Conservation (phyloP, 2,888 invertebrate genomes). For the Perizoma flavofasciatum region DNA sequence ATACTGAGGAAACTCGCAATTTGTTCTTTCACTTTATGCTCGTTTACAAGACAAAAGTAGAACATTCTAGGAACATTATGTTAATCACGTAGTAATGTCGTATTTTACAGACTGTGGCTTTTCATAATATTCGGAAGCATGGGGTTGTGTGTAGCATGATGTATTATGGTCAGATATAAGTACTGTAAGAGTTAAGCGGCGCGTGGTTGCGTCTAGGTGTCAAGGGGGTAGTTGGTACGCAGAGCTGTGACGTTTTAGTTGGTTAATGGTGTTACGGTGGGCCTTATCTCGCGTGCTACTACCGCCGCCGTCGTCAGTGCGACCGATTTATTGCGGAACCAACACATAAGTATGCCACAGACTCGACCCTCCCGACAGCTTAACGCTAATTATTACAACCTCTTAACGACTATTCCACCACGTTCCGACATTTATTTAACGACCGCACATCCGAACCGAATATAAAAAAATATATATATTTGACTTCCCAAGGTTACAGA, state of each 20-base stretch:
- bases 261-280: constrained; percentile 70
- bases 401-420: constrained; percentile 53
- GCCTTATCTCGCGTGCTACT: constrained; percentile 73
- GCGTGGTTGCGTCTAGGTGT: constrained; percentile 44
- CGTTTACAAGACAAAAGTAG: constrained; percentile 84
- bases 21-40: constrained; percentile 85
- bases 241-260: constrained; percentile 65
- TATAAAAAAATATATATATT: constrained; percentile 25
- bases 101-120: constrained; percentile 58
- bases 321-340: constrained; percentile 71
- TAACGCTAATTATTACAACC: constrained; percentile 51
- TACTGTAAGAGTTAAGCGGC: constrained; percentile 45
- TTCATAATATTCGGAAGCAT: constrained; percentile 40
- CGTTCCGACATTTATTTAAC: constrained; percentile 28
- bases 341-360: constrained; percentile 45
- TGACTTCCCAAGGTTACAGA: constrained; percentile 31
- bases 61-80: constrained; percentile 83
- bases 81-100: constrained; percentile 79
- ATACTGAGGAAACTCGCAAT: constrained; percentile 84
- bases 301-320: constrained; percentile 61
- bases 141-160: constrained; percentile 32
- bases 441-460: constrained; percentile 14
- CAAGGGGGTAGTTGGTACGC: constrained; percentile 51
- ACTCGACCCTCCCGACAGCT: constrained; percentile 54
- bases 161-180: constrained; percentile 46